Evolutionary conservation across 1,140 invertebrate genomes (phyloP).

Genomic region (Cotesia typhae): DNA sequence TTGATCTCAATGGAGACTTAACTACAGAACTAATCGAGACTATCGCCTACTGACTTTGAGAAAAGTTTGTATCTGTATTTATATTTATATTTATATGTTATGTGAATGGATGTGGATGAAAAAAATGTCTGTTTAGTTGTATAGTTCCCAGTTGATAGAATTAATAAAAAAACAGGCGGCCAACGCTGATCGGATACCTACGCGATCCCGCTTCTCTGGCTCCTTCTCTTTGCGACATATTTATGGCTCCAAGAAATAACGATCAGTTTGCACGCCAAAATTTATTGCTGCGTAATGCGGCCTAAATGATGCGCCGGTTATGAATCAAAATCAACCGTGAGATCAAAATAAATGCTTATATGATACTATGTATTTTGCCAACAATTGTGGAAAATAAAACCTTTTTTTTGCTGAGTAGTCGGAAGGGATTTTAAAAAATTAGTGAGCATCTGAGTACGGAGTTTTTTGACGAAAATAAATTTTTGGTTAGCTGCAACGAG

Average conservation of each 20-base stretch:
- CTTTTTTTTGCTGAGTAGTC: background rate
- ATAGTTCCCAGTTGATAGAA: background rate
- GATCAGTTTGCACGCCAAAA: conserved; percentile 41
- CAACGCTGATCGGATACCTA: conserved; percentile 36
- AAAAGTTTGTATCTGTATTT: background rate
- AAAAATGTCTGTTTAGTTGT: background rate
- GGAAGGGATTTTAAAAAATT: no score
- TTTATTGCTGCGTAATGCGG: conserved; percentile 46
- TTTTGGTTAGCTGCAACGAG: conserved; percentile 3
- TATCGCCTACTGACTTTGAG: background rate
- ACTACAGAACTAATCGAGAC: conserved; percentile 22
- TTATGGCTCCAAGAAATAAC: conserved; percentile 43
- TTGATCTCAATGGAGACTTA: conserved; percentile 5
- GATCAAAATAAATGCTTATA: conserved; percentile 15
- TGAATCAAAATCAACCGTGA: conserved; percentile 43
- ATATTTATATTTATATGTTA: no score
- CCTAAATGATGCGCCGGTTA: conserved; percentile 42
- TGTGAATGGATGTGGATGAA: background rate
- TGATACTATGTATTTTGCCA: background rate
- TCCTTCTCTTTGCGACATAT: conserved; percentile 35
- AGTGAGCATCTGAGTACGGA: no score
- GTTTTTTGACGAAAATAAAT: conserved; percentile 12
- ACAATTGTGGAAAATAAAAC: conserved; percentile 13
- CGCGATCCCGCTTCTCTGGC: conserved; percentile 27
- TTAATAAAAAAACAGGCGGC: conserved; percentile 14